These are phyloP conservation scores for Premnoplex brunnescens DNA, from an alignment of 2,797 vertebrate genomes.

Conservation along the genomic window DNA sequence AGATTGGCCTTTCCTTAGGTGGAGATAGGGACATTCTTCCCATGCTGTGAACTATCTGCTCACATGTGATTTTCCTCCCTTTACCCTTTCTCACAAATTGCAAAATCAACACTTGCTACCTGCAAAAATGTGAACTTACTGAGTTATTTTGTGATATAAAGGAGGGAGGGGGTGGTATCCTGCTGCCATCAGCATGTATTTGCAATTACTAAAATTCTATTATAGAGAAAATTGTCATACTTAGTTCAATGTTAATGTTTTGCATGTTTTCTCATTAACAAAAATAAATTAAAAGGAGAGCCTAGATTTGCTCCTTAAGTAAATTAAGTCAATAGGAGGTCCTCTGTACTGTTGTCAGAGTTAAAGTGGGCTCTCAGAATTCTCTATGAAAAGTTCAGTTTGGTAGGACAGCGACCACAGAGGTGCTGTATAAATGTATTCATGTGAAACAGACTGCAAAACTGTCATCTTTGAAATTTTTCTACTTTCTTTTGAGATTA, in stretches of 20 bases:
- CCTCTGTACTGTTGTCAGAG: neutral
- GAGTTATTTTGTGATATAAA: neutral
- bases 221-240: neutral
- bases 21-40: neutral
- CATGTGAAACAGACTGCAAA: neutral
- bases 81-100: neutral
- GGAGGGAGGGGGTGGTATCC: neutral
- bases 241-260: neutral
- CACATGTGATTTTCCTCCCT: neutral
- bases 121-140: neutral
- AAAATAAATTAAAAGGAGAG: neutral
- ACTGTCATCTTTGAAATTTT: neutral
- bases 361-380: neutral
- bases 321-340: neutral
- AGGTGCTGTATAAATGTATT: neutral
- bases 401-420: neutral
- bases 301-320: neutral
- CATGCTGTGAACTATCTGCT: neutral
- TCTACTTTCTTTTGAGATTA: neutral
- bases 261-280: neutral
- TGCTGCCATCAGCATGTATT: neutral
- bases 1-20: neutral
- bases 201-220: neutral
- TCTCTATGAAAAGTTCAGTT: neutral
- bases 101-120: neutral